Evolutionary conservation across 2,113 vertebrate species (phyloP), one percentile per base, ranked within the genome.

Genomic region (Cebidichthys violaceus): DNA sequence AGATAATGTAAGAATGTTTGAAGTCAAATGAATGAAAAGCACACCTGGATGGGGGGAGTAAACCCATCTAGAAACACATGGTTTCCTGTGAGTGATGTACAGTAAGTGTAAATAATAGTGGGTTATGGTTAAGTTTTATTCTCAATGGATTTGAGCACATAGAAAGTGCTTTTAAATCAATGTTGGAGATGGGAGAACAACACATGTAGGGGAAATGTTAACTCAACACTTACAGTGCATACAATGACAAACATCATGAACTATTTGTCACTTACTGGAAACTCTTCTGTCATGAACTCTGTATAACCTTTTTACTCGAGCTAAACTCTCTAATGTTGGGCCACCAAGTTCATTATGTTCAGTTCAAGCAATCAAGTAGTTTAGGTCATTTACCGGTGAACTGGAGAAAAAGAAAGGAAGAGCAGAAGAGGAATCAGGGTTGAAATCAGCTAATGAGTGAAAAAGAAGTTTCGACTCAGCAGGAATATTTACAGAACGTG

Each of bases 401-500:
- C 29, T 35, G 50, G 2, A 50, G 20, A 41, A 70, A 60, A 55
- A 20, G 59, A 37, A 22, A 39, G 59, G 4, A 15, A 9, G n/a
- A 75, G 6, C 9, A 64, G 20, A 29, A n/a, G 17, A 75, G 52
- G 10, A 77, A 79, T 76, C n/a, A 33, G 31, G 65, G 47, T 55
- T 75, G 47, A 80, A 76, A 78, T 75, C 9, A 50, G 24, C 65
- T 52, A 70, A 64, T 39, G 41, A 59, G 29, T 50, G 43, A 71
- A 67, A 69, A 70, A 62, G 9, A 45, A 29, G 13, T 55, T 68
- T 70, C 0, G 5, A 35, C 71, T 60, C 62, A 68, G 76, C 68
- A 55, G 54, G 69, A 66, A 77, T 72, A 70, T 78, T 85, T 80
- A 79, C 65, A 83, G 18, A 73, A 60, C 15, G n/a, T 55, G 68